Evolutionary conservation across 2,113 vertebrate species (phyloP), one percentile per base, ranked within the genome.

Genomic region (Halichoerus grypus): DNA sequence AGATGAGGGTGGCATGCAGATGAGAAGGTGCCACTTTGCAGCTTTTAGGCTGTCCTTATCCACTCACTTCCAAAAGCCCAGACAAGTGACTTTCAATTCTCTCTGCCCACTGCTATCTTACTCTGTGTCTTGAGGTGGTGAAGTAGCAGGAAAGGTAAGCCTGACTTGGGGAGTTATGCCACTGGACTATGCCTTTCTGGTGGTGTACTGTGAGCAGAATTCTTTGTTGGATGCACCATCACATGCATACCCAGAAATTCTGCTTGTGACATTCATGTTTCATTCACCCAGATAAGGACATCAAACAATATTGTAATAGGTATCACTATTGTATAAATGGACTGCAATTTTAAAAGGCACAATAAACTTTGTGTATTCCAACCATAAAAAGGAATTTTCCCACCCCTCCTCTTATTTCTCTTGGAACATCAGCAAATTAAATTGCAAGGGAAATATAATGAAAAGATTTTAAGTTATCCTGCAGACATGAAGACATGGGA

Each of bases 401-500:
- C 97, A 98, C 93, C 96, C 97, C 71, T 97, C 89, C 95, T 95
- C 85, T 91, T 97, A 86, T 95, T 97, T 97, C 98, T 97, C 93
- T 98, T 98, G 95, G 97, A 98, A 96, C 94, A 92, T 97, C 97
- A 96, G 97, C 95, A 95, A 96, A 94, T 51, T 93, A 59, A 96
- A 82, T 72, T 82, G 82, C 90, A 91, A 86, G 88, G 13, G 67
- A 94, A 97, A 33, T 90, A 86, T 33, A 96, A 93, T 88, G 83
- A 88, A 94, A 97, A 95, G 94, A 96, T 92, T 69, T 89, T 53
- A 91, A 94, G 94, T 97, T 97, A 94, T 97, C 83, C 95, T 89
- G 88, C 77, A 96, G 97, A 98, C 88, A 91, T 81, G 94, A 95
- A 97, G 96, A 97, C 97, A 98, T 97, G 97, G 97, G 97, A 97